Evolutionary conservation across 2,797 vertebrate genomes (phyloP), one percentile per base, ranked within the genome.

Genomic region (Argentina silus): DNA sequence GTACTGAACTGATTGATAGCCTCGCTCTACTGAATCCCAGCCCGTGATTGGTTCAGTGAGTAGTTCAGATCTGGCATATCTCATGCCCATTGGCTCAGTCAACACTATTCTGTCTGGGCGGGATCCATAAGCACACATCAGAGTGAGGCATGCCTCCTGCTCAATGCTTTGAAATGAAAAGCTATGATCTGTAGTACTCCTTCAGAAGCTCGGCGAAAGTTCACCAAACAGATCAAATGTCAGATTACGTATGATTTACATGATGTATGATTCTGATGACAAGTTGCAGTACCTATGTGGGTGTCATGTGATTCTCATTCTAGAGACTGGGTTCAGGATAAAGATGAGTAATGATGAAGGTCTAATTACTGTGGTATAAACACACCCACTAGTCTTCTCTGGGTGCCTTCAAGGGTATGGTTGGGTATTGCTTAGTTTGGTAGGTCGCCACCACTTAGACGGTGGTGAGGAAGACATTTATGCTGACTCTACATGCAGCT

Each of bases 11-110:
- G 64, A 12, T 12, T 67, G 64, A 50, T 9, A 50, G 64, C 64
- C 7, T 48, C 45, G 7, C 19, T 15, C 3, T 11, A 15, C 11
- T 15, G n/a, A 27, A 62, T 14, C 60, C 12, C 60, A 62, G 12
- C 27, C 17, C 50, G 45, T 27, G 64, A 67, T 67, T 67, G 64
- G 44, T 67, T 15, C 45, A 66, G 17, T 7, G 21, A 27, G 64
- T 10, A 1, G 27, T 56, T 21, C 27, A 44, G 67, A 4, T 69
- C 67, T 19, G 50, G 50, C 42, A 42, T 12, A 27, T 43, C 36
- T 68, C 66, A n/a, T 51, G 19, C 66, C 66, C 23, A 47, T 48
- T 60, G 19, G 68, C 42, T 61, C 69, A 50, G 57, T 61, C 44
- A 61, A 62, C 44, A 11, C 50, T n/a, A 19, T 27, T 27, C 15